Evolutionary conservation across 64 coral and sea anemone genomes (phyloP).

Genomic region (Montipora cactus): DNA sequence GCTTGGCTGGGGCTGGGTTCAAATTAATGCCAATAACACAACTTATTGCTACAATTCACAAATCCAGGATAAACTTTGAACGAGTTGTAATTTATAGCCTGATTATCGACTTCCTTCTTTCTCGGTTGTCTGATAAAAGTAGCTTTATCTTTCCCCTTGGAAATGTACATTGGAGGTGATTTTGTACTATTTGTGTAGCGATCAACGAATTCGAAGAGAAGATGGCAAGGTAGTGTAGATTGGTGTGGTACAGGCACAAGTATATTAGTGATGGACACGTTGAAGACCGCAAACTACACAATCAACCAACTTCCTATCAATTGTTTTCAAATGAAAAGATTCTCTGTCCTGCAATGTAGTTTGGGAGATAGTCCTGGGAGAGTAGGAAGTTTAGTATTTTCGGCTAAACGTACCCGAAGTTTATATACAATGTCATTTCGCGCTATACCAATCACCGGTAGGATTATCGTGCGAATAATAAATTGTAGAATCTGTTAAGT

Average conservation of each 20-base stretch:
- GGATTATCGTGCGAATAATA: conserved; percentile 6
- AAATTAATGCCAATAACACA: conserved; percentile 12
- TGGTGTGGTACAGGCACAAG: neutral
- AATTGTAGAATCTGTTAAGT: neutral
- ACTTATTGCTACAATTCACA: conserved; percentile 33
- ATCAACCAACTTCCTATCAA: neutral
- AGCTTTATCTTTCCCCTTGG: neutral
- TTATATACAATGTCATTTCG: conserved; percentile 36
- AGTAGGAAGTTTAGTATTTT: neutral
- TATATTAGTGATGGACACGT: neutral
- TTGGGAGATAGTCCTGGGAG: neutral
- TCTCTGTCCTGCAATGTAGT: neutral
- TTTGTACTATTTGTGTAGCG: neutral
- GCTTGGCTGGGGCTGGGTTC: neutral
- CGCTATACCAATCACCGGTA: conserved; percentile 11
- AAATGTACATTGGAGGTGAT: conserved; percentile 29
- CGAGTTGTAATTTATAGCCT: conserved; percentile 1
- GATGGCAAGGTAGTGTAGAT: conserved; percentile 14
- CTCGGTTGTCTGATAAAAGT: neutral
- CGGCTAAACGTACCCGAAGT: neutral
- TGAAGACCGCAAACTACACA: conserved; percentile 20
- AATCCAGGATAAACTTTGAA: neutral
- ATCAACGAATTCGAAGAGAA: conserved; percentile 9
- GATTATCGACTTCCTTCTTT: neutral
- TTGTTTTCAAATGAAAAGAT: neutral